Conservation (phyloP, 2,888 invertebrate genomes). For the Clusia tigrina region DNA sequence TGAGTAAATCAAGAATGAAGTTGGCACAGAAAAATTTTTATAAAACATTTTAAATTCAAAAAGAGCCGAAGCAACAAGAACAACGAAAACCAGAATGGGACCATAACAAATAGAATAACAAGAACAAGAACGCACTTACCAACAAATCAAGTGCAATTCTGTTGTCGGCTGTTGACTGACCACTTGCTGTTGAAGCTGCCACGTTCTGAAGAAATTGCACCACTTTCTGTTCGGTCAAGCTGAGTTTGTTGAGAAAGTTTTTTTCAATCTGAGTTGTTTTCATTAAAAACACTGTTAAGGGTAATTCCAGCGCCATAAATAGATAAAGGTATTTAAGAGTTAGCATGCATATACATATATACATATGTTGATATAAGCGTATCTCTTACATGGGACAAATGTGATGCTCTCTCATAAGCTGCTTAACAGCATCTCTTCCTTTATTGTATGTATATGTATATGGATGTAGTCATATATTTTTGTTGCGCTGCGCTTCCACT, state of each 20-base stretch:
- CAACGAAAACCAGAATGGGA: background rate
- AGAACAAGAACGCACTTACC: constrained; percentile 39
- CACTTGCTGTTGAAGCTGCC: background rate
- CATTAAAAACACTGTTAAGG: background rate
- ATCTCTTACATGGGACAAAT: too few species aligned
- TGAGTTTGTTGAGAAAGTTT: constrained; percentile 12
- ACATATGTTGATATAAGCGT: too few species aligned
- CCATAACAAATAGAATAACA: background rate
- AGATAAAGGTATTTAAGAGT: background rate
- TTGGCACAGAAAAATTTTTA: constrained; percentile 9
- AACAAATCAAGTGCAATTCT: constrained; percentile 55
- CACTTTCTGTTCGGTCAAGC: constrained; percentile 45
- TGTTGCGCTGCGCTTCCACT: too few species aligned
- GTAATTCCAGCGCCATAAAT: constrained; percentile 6
- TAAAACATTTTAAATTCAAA: background rate
- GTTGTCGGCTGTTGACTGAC: constrained; percentile 27
- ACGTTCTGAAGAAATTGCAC: constrained; percentile 42
- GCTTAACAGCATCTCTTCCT: too few species aligned
- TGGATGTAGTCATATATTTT: too few species aligned
- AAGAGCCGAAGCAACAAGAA: background rate
- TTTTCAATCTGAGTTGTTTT: background rate
- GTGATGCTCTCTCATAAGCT: too few species aligned
- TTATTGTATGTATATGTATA: too few species aligned
- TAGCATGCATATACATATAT: too few species aligned
- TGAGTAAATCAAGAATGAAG: constrained; percentile 7